Percentiles rank a stretch among this genome's conserved stretches.
Conservation (phyloP, 2,797 vertebrate species). For the Phyllotis vaccarum region DNA sequence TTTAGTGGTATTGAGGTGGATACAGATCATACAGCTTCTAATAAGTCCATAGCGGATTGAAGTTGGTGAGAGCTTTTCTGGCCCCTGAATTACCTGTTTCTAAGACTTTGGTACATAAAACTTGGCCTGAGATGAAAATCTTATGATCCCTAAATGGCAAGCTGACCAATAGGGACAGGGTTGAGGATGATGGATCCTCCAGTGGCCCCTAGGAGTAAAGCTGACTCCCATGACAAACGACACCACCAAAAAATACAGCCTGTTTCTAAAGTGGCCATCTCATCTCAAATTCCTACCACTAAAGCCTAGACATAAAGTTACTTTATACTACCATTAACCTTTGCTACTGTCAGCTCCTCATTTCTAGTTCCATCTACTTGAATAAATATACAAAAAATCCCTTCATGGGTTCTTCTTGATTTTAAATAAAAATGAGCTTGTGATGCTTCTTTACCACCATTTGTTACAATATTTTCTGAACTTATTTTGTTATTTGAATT, state of each 20-base stretch:
- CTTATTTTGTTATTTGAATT: neutral
- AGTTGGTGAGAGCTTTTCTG: neutral
- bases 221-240: neutral
- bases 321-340: neutral
- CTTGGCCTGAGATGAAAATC: no score
- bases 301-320: neutral
- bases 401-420: constrained; percentile 10
- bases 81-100: neutral
- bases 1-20: neutral
- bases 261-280: constrained; percentile 4
- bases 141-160: neutral
- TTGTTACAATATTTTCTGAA: constrained; percentile 15
- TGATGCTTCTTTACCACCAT: neutral
- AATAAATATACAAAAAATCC: neutral
- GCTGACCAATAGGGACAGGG: neutral
- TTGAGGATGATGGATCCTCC: neutral
- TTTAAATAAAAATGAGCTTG: neutral
- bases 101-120: neutral
- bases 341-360: neutral
- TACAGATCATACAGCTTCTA: neutral
- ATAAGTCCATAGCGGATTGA: neutral
- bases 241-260: constrained; percentile 33
- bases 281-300: neutral
- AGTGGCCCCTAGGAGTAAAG: neutral
- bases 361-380: neutral